Conservation (phyloP, 2,113 vertebrate species). For the Mugil cephalus region DNA sequence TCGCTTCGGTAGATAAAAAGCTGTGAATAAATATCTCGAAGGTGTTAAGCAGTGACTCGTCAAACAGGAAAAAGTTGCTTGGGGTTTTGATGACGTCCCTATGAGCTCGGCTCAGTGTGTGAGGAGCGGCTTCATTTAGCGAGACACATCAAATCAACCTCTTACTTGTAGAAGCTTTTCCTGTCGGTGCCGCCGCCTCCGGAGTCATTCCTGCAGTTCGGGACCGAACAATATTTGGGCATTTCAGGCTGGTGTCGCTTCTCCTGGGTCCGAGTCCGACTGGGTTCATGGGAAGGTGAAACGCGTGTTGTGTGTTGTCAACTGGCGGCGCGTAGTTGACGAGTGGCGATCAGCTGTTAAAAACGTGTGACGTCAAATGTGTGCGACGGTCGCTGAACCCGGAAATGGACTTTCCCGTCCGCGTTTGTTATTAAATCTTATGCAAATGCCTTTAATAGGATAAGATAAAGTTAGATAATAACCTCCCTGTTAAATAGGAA, state of each 20-base stretch:
- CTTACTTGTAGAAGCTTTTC: slow-evolving; percentile 83
- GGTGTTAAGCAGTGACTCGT: not conserved
- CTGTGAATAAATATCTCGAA: no score
- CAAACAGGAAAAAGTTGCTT: not conserved
- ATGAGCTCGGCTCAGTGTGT: not conserved
- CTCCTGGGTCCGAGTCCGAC: no score
- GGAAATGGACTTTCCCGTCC: not conserved
- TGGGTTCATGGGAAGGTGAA: slow-evolving; percentile 69
- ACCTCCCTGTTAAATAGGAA: no score
- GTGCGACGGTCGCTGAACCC: slow-evolving; percentile 26
- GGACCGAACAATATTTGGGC: slow-evolving; percentile 80
- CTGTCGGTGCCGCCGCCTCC: slow-evolving; percentile 47
- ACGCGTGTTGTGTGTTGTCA: slow-evolving; percentile 57
- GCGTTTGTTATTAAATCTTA: no score
- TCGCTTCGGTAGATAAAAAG: not conserved
- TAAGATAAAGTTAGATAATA: no score
- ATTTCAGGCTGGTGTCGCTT: slow-evolving; percentile 42
- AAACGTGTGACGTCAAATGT: slow-evolving; percentile 6
- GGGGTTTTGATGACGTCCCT: not conserved
- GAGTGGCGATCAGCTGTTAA: slow-evolving; percentile 62
- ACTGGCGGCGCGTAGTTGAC: slow-evolving; percentile 51
- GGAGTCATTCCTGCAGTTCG: slow-evolving; percentile 72
- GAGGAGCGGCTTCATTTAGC: no score
- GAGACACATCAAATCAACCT: fast-evolving
- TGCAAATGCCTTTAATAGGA: no score